Evolutionary conservation across 2,888 invertebrate genomes (phyloP), one percentile per base, ranked within the genome.

Genomic region (Proisotoma minuta): DNA sequence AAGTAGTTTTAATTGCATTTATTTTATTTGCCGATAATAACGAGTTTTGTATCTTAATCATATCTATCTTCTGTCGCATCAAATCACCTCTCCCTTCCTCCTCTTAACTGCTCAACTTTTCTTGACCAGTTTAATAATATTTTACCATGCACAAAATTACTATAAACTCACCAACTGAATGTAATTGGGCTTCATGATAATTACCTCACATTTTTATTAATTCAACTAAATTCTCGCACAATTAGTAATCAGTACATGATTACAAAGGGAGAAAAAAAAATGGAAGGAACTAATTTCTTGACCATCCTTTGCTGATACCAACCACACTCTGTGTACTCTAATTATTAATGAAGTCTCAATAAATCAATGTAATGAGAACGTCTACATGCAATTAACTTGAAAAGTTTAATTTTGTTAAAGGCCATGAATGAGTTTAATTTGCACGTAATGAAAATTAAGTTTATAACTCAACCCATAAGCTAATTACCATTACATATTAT

Each of bases 1-100:
- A 47, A 56, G n/a, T n/a, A n/a, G 56, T 56, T 56, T 54, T 56
- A 28, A 43, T 56, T 34, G 56, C 27, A 34, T 22, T 34, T 56
- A 43, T 56, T 34, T 29, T 27, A 34, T 22, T 43, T 56, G 43
- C 43, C 43, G 43, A 47, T 40, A 22, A 56, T 47, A 47, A 56
- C 56, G 43, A 47, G 56, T 56, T 54, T 56, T 27, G 43, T 56
- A 15, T 43, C 29, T 2, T 15, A 51, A 56, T 56, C 22, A 56
- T n/a, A 15, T n/a, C 34, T 20, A 39, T 29, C 20, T 39, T 49
- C 4, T 47, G n/a, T 56, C 56, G 56, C 26, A 10, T 34, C 8
- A 34, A 10, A 34, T 43, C 43, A 18, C 20, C 20, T 43, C 18
- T 43, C 43, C 20, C 43, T n/a, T 43, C 43, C 34, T 34, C 34